Base-by-base conservation (phyloP, 2,113 vertebrate genomes). In the Prinia subflava region DNA sequence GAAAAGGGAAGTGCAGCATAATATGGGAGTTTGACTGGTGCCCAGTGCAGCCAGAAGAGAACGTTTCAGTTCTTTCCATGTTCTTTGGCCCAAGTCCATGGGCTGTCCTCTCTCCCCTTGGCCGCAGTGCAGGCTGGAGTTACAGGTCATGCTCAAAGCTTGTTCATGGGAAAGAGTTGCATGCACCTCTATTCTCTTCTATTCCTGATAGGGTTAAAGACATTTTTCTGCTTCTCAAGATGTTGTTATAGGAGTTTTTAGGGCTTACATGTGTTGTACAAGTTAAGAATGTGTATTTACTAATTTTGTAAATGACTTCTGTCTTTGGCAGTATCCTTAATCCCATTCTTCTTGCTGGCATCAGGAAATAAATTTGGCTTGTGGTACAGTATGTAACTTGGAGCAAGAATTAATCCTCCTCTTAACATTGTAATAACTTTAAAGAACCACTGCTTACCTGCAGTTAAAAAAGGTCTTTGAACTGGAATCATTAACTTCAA, bases 361-460 rank as follows among this genome's bases (percentile, higher is more conserved):
- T 87, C 53, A 71, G 77, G 73, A 94, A 87, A 82, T 92, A 89
- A 74, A 86, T 94, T 87, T 94, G 75, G 39, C 60, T 92, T 75
- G 53, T 6, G 4, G 69, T 84, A 71, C 52, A 63, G 49, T 71
- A 30, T 50, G 27, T 75, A 81, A 87, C 57, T 78, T 73, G 49
- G 70, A 94, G 60, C 62, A 93, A 83, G 73, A 73, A 79, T 62
- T 95, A 95, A 94, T 92, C 74, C 49, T 76, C 5, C 74, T 92
- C 46, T 95, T 94, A 81, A 64, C 52, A 35, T 31, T 73, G 78
- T 91, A 85, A 57, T 89, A 92, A 83, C 74, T 94, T 56, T 71
- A 81, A 95, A 84, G 74, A 95, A 56, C 41, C 42, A 31, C 53
- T 95, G 65, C 37, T 82, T 95, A 68, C 89, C 82, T 56, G 59